Base-by-base conservation (phyloP, 2,113 vertebrate genomes). In the Acrocephalus arundinaceus region DNA sequence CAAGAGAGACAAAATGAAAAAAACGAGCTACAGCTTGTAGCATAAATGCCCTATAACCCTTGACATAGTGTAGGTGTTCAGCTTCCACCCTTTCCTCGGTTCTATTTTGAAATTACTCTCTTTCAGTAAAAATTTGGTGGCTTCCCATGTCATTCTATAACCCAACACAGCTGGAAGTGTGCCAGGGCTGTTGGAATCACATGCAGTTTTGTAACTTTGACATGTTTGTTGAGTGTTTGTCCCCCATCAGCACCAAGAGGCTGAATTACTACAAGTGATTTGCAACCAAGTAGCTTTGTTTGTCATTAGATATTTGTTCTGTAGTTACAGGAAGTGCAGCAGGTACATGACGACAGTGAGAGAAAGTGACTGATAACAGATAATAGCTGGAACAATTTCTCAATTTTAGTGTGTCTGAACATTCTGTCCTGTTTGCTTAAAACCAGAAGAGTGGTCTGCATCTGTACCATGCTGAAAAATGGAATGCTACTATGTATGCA, bases 401-500 rank as follows among this genome's bases (percentile, higher is more conserved):
- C 18, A 73, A 0, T 76, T 73, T 66, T 54, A 49, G 7, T 54
- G 17, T 68, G 24, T 28, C 25, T 70, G 63, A 80, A 49, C 45
- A 19, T 91, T 91, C 25, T 61, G 41, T 52, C 74, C 37, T 65
- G 30, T 68, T 85, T 61, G n/a, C 39, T 87, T 72, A 19, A 41
- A 92, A 57, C 31, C 35, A 25, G 24, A 66, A 45, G 33, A 49
- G 20, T 14, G 24, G 15, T 67, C 39, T 78, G 62, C 37, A 13
- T 57, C 46, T 75, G 28, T 35, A 57, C 20, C 15, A 5, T 48
- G 61, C 28, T 48, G 43, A 72, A 41, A 66, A 90, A 25, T 7
- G 16, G 52, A 68, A 73, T 1, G 1, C 13, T 39, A 1, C 15
- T 13, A 0, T 16, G 9, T 49, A 35, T 1, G 1, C 3, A 0